Evolutionary conservation across 1,140 invertebrate genomes (phyloP), one percentile per base, ranked within the genome.

Genomic region (Cepaea nemoralis): DNA sequence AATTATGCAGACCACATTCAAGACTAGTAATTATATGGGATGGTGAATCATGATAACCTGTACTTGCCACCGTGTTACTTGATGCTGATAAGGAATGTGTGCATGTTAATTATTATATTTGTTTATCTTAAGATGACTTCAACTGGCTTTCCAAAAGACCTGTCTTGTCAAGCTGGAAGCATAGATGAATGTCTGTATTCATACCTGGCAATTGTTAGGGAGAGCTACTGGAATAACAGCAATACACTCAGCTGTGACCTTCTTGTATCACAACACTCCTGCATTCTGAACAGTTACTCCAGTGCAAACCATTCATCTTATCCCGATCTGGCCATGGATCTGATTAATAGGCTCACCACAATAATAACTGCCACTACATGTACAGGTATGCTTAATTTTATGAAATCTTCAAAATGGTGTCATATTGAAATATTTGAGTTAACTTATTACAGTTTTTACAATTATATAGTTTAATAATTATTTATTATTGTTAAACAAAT

Each of bases 91-190:
- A n/a, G n/a, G n/a, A n/a, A n/a, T n/a, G n/a, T n/a, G n/a, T n/a
- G n/a, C n/a, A n/a, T n/a, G n/a, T n/a, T n/a, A n/a, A n/a, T n/a
- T n/a, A n/a, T n/a, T n/a, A n/a, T n/a, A n/a, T n/a, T n/a, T n/a
- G n/a, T n/a, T n/a, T n/a, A n/a, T 50, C 40, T 2, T 50, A 27
- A 75, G 73, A 40, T 75, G 73, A 24, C 10, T 45, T 45, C 73
- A 10, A 19, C 35, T 14, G 77, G 77, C 5, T 35, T 69, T 12
- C 77, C 63, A 16, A 69, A 22, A 31, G 77, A 78, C 10, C 8
- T 78, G 31, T 42, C 66, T 24, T 78, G 77, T 69, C 50, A 67
- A 14, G 37, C 39, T 35, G 63, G 63, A n/a, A 78, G 66, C 31
- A 35, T 69, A 6, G 77, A 69, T 69, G 77, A 66, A 0, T 63